Evolutionary conservation across 2,888 invertebrate genomes (phyloP), one percentile per base, ranked within the genome.

Genomic region (Coleophora deauratella): DNA sequence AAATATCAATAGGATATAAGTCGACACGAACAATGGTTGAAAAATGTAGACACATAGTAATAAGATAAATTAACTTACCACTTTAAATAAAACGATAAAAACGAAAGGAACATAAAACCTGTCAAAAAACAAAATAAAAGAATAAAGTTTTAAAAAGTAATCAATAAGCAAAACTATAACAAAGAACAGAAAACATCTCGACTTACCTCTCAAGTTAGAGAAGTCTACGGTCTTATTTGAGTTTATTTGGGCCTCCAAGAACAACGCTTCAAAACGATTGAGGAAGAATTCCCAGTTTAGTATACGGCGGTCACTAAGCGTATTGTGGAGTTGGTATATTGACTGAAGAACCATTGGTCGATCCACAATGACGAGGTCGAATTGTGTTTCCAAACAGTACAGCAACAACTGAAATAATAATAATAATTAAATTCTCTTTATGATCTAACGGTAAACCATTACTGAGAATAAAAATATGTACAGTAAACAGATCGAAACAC

Each of bases 211-310:
- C 37, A 95, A 86, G 66, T 92, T 94, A 1, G 93, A 87, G 46
- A 96, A 91, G 57, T 98, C 97, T 3, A 96, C 94, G 13, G 90
- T 88, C 76, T 92, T 93, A 65, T 95, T 95, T 50, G 95, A 84
- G 67, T 91, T 93, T 31, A 99, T 92, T 85, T 99, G 99, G 0
- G 98, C 97, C 77, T 99, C 99, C 27, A 99, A 82, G 59, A 97
- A 96, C 3, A 99, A 81, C 0, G 97, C 94, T 67, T 99, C 99
- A 70, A 99, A 99, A 10, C 82, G 59, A 70, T 96, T 96, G 15
- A 98, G 88, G 75, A 99, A 99, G 87, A 99, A 99, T 50, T 98
- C 97, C 98, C 99, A 99, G 0, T 93, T 91, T 11, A 99, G 87
- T 44, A 99, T 94, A 59, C 91, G 91, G 35, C 97, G 88, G 71